Evolutionary conservation across 1,140 invertebrate species (phyloP).

Genomic region (Dinoponera quadriceps): DNA sequence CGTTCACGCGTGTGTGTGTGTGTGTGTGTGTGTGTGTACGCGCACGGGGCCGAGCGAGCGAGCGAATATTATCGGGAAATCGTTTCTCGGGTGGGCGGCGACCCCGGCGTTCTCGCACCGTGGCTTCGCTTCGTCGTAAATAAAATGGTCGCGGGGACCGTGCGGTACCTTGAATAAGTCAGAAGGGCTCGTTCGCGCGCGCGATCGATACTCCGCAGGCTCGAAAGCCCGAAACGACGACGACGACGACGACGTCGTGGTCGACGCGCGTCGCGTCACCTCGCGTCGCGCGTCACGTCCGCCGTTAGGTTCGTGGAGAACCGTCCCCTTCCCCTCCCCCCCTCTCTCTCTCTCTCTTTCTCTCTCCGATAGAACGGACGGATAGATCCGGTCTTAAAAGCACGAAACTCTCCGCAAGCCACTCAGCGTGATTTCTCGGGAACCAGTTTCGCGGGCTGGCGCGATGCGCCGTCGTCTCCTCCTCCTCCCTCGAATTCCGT

Average conservation of each 20-base stretch:
- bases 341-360: too few relatives aligned
- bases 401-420: conserved; percentile 49
- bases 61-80: conserved; percentile 42
- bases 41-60: too few relatives aligned
- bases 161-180: conserved; percentile 71
- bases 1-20: not conserved
- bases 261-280: conserved; percentile 35
- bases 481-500: conserved; percentile 54
- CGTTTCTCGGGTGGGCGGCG: not conserved
- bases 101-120: conserved; percentile 26
- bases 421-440: conserved; percentile 53
- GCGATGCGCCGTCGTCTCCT: conserved; percentile 42
- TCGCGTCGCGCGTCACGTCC: conserved; percentile 3
- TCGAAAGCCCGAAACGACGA: conserved; percentile 52
- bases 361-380: conserved; percentile 21
- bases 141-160: conserved; percentile 68
- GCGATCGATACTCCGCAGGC: conserved; percentile 62
- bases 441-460: conserved; percentile 58
- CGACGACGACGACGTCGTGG: not conserved
- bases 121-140: conserved; percentile 52
- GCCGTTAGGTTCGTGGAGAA: not conserved
- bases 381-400: conserved; percentile 52
- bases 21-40: too few relatives aligned
- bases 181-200: conserved; percentile 65
- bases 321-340: too few relatives aligned